Evolutionary conservation across 1,140 invertebrate species (phyloP), one percentile per base, ranked within the genome.

Genomic region (Orussus abietinus): DNA sequence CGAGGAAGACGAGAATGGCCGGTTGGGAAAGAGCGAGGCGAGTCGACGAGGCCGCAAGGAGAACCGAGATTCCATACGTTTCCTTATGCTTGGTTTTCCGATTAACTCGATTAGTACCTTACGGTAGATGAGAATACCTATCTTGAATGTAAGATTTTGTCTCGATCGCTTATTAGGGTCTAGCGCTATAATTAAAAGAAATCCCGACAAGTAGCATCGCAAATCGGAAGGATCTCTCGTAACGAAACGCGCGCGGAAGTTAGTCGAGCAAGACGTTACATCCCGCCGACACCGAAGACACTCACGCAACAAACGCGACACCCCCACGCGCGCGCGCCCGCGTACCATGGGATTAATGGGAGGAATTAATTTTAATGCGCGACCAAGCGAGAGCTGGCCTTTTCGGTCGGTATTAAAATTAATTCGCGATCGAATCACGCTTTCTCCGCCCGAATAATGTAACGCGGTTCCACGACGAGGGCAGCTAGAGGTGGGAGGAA

Each of bases 401-500:
- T 63, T 51, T 59, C 49, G 38, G 49, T 65, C 59, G 60, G 41
- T 60, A 53, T 65, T 62, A 52, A 60, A 59, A 62, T 62, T 56
- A 54, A 60, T 56, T 55, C 45, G 31, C 30, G 38, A 38, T 20
- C 15, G 31, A 40, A 42, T 42, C 18, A 38, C 13, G 33, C 38
- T 50, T 51, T 53, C 26, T 46, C 18, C 35, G 19, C 32, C 28
- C 45, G 35, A n/a, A n/a, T n/a, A n/a, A n/a, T n/a, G n/a, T n/a
- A n/a, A n/a, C n/a, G n/a, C n/a, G n/a, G n/a, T n/a, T n/a, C n/a
- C n/a, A n/a, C n/a, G n/a, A n/a, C n/a, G n/a, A n/a, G n/a, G n/a
- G n/a, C n/a, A n/a, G n/a, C n/a, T n/a, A n/a, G n/a, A n/a, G n/a
- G n/a, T n/a, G n/a, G n/a, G n/a, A n/a, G n/a, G n/a, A n/a, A n/a